These are phyloP conservation scores for Sebastes matsubarae DNA, from an alignment of 2,797 vertebrate species.

Conservation along the genomic window DNA sequence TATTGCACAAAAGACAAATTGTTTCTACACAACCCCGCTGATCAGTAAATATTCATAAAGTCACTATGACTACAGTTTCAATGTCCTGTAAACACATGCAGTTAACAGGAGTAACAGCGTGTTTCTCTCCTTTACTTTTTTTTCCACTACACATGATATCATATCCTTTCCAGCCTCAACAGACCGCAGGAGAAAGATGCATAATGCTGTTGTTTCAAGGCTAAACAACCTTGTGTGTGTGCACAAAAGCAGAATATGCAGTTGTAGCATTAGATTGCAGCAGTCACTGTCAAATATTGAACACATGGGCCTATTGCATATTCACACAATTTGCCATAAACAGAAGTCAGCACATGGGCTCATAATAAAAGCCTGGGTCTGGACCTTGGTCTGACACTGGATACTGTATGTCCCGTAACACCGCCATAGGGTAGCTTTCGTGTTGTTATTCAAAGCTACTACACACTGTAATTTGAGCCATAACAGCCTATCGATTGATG, in stretches of 20 bases:
- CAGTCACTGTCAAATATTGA: not conserved
- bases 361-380: not conserved
- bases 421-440: not conserved
- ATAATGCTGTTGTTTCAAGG: conserved; percentile 39
- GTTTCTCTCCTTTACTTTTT: conserved; percentile 1
- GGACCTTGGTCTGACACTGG: conserved; percentile 3
- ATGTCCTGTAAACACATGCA: not conserved
- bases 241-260: conserved; percentile 1
- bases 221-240: not conserved
- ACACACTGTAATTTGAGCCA: conserved; percentile 16
- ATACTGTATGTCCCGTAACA: conserved; percentile 14
- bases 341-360: not conserved
- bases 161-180: not conserved
- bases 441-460: conserved; percentile 22
- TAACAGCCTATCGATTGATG: conserved; percentile 17
- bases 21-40: not conserved
- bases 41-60: not conserved
- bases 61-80: not conserved
- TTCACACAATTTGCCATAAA: not conserved
- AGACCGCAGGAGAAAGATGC: not conserved
- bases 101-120: not conserved
- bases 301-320: conserved; percentile 3
- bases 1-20: not conserved
- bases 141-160: not conserved
- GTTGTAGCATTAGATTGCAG: conserved; percentile 1